These are phyloP conservation scores for Eupsilia transversa DNA, from an alignment of 2,888 invertebrate genomes.

Conservation along the genomic window DNA sequence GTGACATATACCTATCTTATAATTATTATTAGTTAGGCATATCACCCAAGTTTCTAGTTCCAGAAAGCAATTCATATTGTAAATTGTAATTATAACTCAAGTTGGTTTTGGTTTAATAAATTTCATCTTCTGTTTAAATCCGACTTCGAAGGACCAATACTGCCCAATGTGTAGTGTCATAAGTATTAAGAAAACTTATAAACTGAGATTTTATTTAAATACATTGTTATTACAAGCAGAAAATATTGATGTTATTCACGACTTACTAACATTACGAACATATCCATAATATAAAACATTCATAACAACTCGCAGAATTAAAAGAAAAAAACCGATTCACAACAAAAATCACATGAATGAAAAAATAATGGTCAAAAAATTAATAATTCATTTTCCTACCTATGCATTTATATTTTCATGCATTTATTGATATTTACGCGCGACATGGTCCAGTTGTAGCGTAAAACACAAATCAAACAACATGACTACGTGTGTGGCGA, in stretches of 20 bases:
- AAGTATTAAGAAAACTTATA: background rate
- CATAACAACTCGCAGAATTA: background rate
- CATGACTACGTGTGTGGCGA: slow-evolving; percentile 25
- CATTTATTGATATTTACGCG: slow-evolving; percentile 44
- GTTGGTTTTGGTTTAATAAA: background rate
- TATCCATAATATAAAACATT: background rate
- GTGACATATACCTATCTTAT: background rate
- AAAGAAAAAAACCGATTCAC: background rate
- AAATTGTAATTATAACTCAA: background rate
- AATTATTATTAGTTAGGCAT: background rate
- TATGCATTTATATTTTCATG: slow-evolving; percentile 36
- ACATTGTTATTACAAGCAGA: background rate
- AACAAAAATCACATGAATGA: slow-evolving; percentile 1
- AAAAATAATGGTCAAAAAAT: slow-evolving; percentile 9
- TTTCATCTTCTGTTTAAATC: background rate
- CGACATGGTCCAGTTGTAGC: slow-evolving; percentile 22
- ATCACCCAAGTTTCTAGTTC: background rate
- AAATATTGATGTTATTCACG: background rate
- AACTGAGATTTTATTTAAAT: background rate
- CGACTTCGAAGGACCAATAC: slow-evolving; percentile 5
- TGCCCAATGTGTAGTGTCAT: background rate
- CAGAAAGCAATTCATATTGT: background rate
- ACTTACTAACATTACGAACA: too few relatives aligned
- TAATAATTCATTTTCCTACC: slow-evolving; percentile 24
- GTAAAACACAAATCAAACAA: slow-evolving; percentile 44